Evolutionary conservation across 2,888 invertebrate genomes (phyloP), one percentile per base, ranked within the genome.

Genomic region (Agrochola circellaris): DNA sequence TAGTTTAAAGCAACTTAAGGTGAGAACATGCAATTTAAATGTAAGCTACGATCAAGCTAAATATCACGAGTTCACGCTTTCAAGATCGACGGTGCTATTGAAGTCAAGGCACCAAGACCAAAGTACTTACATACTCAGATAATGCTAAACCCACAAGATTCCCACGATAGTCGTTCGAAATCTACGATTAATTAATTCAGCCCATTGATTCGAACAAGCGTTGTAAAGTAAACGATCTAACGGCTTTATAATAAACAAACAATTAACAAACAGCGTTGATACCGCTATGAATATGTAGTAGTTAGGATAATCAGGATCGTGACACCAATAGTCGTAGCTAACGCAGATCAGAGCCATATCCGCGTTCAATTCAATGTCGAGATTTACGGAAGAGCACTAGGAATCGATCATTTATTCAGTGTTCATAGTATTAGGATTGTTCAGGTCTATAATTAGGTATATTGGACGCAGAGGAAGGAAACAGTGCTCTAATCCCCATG

Each of bases 161-260:
- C 82, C 82, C 82, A 82, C 82, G 82, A 80, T 84, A 84, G 56
- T 58, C 26, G 58, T 30, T 42, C 51, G 56, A 64, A 64, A 17
- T 84, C 26, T 26, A 56, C 64, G 45, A 68, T 42, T 76, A 84
- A 82, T 84, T 72, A 58, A 82, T 84, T 56, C 72, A 75, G 51
- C 23, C 75, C 30, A 70, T 75, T 73, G 75, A 80, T 79, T 82
- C 48, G 20, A 66, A 81, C 77, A 70, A 68, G 64, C 68, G 45
- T 38, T 84, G 71, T 75, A 38, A 83, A 72, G 64, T 79, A 79
- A 82, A 84, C 69, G 72, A 73, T 67, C 58, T 83, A 82, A 82
- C 84, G 84, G 84, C 64, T 81, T 45, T 69, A 70, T 70, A 85
- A 75, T 78, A 81, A 82, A 78, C 68, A 51, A 73, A 73, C 84